Conservation (phyloP, 37 sponge, comb jelly and placozoan genomes). For the Spongia lamella region DNA sequence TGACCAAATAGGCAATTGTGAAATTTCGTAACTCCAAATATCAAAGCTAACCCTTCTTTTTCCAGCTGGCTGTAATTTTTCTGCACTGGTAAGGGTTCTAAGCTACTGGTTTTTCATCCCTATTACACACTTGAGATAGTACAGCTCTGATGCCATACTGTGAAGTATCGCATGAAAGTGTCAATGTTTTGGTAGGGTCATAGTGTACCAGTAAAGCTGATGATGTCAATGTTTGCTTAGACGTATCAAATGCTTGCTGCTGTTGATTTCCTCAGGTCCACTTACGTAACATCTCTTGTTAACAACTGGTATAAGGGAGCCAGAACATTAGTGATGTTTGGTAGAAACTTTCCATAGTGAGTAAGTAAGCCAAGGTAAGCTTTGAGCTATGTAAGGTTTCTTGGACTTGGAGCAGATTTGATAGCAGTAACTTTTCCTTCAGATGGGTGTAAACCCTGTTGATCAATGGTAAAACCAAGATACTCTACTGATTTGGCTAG, state of each 20-base stretch:
- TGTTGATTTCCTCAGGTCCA: not conserved
- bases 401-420: not conserved
- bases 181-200: too few species aligned
- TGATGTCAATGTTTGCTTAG: too few species aligned
- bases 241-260: not conserved
- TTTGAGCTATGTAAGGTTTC: not conserved
- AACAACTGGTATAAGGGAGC: not conserved
- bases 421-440: not conserved
- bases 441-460: not conserved
- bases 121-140: too few species aligned
- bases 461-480: not conserved
- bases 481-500: not conserved
- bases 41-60: not conserved
- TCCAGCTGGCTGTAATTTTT: not conserved
- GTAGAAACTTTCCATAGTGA: not conserved
- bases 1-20: not conserved
- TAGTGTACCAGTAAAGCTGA: too few species aligned
- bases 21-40: not conserved
- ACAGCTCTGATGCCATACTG: too few species aligned
- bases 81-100: not conserved
- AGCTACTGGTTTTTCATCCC: too few species aligned
- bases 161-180: not conserved
- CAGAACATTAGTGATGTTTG: not conserved
- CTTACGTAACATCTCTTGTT: too few species aligned
- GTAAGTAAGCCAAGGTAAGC: too few species aligned